Evolutionary conservation across 2,113 vertebrate species (phyloP).

Genomic region (Sterrhoptilus dennistouni): DNA sequence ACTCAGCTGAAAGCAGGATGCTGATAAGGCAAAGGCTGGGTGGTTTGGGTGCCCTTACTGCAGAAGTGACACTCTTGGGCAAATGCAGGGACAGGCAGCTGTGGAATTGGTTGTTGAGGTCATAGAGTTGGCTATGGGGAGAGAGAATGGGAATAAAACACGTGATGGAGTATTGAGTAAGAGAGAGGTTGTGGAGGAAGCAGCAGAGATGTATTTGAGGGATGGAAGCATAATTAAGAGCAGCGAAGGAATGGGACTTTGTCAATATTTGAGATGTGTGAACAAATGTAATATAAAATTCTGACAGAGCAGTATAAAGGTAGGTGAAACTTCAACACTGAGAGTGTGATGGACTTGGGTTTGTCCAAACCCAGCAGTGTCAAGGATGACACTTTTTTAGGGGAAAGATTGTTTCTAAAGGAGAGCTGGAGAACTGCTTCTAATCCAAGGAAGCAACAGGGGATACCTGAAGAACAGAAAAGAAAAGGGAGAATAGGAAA

Average conservation of each 20-base stretch:
- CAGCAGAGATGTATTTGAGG: background rate
- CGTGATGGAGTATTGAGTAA: background rate
- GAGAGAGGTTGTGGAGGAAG: background rate
- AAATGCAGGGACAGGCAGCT: background rate
- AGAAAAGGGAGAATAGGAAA: background rate
- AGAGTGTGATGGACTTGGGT: background rate
- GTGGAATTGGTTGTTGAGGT: background rate
- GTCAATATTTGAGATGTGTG: background rate
- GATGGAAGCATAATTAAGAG: background rate
- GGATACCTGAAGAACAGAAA: background rate
- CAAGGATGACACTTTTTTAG: background rate
- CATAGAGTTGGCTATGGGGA: fast-evolving
- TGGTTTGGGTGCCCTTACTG: background rate
- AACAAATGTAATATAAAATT: background rate
- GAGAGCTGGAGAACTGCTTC: background rate
- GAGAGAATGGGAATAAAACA: background rate
- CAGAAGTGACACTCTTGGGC: background rate
- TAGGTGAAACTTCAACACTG: background rate
- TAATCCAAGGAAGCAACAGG: background rate
- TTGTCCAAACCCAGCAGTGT: background rate
- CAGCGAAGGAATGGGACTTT: background rate
- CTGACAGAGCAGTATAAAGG: background rate
- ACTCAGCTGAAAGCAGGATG: fast-evolving
- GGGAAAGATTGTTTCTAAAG: background rate
- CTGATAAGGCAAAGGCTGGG: too few species aligned